Conservation (phyloP, 2,797 vertebrate species). For the Mormyrops attenuatus region DNA sequence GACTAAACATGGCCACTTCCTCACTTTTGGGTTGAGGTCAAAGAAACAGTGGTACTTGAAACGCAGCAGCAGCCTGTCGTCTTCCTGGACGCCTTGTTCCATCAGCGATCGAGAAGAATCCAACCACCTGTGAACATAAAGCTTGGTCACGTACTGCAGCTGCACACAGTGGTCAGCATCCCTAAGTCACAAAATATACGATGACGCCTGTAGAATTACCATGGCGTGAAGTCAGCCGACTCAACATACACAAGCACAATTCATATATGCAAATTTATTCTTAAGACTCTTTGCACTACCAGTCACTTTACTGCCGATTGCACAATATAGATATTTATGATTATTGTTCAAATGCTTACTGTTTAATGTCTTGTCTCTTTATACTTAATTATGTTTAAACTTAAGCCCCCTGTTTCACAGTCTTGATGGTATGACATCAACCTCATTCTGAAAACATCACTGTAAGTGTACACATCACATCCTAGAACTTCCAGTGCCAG, state of each 20-base stretch:
- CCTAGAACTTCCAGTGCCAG: neutral
- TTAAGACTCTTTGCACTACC: neutral
- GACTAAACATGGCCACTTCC: neutral
- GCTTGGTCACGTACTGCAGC: neutral
- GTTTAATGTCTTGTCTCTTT: neutral
- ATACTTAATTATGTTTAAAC: neutral
- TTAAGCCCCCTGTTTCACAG: neutral
- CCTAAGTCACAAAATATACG: neutral
- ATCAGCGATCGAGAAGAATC: constrained; percentile 94
- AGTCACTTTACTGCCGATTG: neutral
- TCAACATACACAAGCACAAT: neutral
- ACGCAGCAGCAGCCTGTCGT: constrained; percentile 80
- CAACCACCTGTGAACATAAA: constrained; percentile 74
- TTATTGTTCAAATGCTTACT: neutral
- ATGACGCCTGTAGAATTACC: neutral
- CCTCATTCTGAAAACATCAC: neutral
- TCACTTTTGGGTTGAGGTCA: constrained; percentile 96
- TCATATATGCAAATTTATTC: neutral
- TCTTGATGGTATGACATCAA: neutral
- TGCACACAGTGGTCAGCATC: too few relatives aligned
- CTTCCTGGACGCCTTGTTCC: constrained; percentile 86
- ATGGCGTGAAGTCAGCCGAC: neutral
- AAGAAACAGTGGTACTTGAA: constrained; percentile 98
- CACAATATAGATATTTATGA: neutral
- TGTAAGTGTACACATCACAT: neutral